Evolutionary conservation across 2,888 invertebrate species (phyloP).

Genomic region (Andrena trimmerana): DNA sequence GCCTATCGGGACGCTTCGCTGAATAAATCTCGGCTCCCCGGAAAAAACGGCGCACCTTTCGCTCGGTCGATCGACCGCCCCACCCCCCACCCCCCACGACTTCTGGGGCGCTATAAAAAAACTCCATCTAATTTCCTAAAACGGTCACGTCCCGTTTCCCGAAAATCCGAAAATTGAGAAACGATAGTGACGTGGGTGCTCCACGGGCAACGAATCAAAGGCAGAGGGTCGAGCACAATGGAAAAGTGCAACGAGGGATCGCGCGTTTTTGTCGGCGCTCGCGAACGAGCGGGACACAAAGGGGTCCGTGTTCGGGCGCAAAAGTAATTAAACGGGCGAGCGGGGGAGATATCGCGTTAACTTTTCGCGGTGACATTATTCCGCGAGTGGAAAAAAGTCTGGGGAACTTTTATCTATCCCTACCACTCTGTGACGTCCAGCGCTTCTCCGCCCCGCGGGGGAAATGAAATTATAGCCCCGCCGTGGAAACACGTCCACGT

Average conservation of each 20-base stretch:
- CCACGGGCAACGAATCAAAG: not conserved
- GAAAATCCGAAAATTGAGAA: slow-evolving; percentile 4
- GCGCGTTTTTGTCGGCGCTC: not conserved
- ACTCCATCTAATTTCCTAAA: too few species aligned
- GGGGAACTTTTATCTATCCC: not conserved
- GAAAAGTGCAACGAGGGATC: not conserved
- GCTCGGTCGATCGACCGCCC: not conserved
- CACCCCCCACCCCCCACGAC: too few species aligned
- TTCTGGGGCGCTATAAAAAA: too few species aligned
- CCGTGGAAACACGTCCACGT: not conserved
- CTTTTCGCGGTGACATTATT: slow-evolving; percentile 20
- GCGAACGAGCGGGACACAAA: slow-evolving; percentile 14
- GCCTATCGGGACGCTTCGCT: not conserved
- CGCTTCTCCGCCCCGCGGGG: not conserved
- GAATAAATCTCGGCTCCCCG: slow-evolving; percentile 20
- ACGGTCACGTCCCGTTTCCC: too few species aligned
- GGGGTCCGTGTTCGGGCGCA: not conserved
- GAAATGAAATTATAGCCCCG: slow-evolving; percentile 41
- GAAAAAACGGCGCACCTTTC: not conserved
- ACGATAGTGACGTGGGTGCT: slow-evolving; percentile 17
- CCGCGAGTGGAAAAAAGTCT: not conserved
- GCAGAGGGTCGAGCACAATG: not conserved
- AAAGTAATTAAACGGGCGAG: slow-evolving; percentile 37
- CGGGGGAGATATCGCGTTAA: slow-evolving; percentile 16
- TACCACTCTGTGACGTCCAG: not conserved